Conservation (phyloP, 2,888 invertebrate species). For the Mythimna impura region DNA sequence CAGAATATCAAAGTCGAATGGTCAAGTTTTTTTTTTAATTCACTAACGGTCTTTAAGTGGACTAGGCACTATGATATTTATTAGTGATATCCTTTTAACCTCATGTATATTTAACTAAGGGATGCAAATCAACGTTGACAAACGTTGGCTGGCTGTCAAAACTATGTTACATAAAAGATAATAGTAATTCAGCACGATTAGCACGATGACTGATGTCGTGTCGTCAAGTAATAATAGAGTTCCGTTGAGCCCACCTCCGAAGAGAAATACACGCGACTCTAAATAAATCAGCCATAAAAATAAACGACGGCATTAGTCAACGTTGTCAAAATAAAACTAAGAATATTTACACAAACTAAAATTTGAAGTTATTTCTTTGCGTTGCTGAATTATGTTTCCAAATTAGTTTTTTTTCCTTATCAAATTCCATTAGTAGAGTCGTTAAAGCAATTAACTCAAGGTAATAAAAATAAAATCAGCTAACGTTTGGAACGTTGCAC, state of each 20-base stretch:
- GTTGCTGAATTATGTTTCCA: constrained; percentile 61
- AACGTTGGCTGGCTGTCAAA: constrained; percentile 83
- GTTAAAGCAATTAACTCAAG: constrained; percentile 68
- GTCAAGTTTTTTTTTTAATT: constrained; percentile 1
- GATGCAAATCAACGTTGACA: constrained; percentile 70
- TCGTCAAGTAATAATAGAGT: constrained; percentile 86
- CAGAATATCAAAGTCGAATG: constrained; percentile 34
- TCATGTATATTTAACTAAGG: constrained; percentile 56
- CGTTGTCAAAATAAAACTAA: constrained; percentile 88
- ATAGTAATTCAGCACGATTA: constrained; percentile 85
- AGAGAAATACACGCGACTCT: constrained; percentile 82
- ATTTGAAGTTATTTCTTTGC: constrained; percentile 66
- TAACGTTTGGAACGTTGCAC: constrained; percentile 56
- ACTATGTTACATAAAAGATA: constrained; percentile 82
- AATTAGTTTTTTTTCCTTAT: constrained; percentile 61
- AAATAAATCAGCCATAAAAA: constrained; percentile 88
- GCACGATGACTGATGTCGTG: constrained; percentile 87
- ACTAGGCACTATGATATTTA: constrained; percentile 11
- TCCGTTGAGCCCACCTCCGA: constrained; percentile 80
- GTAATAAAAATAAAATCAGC: constrained; percentile 65
- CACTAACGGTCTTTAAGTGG: background rate
- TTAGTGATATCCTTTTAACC: constrained; percentile 11
- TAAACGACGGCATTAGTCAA: constrained; percentile 89
- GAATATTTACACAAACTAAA: constrained; percentile 80
- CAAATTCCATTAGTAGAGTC: constrained; percentile 67